These are phyloP conservation scores for Zoanthus sociatus DNA, from an alignment of 92 coral and sea anemone genomes.

Conservation along the genomic window DNA sequence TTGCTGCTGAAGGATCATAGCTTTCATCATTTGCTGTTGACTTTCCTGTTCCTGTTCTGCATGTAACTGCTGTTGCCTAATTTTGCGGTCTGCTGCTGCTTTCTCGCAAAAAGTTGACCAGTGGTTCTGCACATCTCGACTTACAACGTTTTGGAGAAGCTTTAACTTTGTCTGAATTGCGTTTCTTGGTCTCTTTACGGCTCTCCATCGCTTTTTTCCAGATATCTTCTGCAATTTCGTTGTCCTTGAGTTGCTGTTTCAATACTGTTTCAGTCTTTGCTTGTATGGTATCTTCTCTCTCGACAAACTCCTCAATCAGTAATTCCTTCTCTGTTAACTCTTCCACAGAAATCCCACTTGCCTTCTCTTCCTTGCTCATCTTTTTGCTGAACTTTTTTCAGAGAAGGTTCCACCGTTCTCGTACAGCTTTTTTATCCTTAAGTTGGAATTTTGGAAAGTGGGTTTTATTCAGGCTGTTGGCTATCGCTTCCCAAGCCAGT, in stretches of 20 bases:
- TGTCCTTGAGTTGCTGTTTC: not conserved
- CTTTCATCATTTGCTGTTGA: conserved; percentile 13
- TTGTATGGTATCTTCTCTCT: conserved; percentile 7
- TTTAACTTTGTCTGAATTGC: conserved; percentile 26
- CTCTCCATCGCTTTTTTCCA: conserved; percentile 46
- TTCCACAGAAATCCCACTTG: conserved; percentile 29
- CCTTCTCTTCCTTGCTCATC: conserved; percentile 43
- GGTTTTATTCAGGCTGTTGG: conserved; percentile 11
- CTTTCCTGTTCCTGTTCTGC: conserved; percentile 39
- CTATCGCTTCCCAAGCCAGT: conserved; percentile 43
- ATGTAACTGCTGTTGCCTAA: conserved; percentile 8
- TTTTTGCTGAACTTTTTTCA: conserved; percentile 34
- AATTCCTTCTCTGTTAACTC: conserved; percentile 34
- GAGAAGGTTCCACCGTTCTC: conserved; percentile 53
- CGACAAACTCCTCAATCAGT: conserved; percentile 14
- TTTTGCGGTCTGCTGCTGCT: conserved; percentile 9
- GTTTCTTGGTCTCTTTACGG: conserved; percentile 47
- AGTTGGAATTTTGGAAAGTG: conserved; percentile 50
- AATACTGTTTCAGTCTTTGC: not conserved
- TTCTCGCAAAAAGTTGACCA: conserved; percentile 25
- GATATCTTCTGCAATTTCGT: too few species aligned
- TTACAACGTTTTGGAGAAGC: conserved; percentile 35
- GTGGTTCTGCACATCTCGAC: conserved; percentile 26
- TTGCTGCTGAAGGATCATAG: conserved; percentile 32
- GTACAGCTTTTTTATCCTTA: conserved; percentile 49